phyloP scores from a whole-genome alignment of 2,797 vertebrate genomes.

The Geotrypetes seraphini region DNA sequence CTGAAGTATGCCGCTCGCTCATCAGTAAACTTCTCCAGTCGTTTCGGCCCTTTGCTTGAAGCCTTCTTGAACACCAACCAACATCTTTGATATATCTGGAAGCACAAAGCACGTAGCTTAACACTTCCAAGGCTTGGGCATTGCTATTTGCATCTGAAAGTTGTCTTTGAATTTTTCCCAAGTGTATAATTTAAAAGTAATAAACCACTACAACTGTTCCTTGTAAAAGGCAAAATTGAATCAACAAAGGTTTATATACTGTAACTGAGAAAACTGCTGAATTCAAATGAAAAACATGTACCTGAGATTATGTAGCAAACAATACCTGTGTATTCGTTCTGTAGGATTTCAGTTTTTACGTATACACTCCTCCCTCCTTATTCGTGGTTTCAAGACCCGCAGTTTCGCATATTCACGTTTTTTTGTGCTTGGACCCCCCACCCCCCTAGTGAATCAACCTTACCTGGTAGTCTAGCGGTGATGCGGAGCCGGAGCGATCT shows the following conservation, averaged over 20 bases:
- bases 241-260: not conserved
- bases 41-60: conserved; percentile 69
- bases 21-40: conserved; percentile 72
- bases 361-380: no score
- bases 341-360: no score
- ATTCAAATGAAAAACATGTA: no score
- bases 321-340: no score
- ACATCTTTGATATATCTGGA: conserved; percentile 69
- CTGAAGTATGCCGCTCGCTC: conserved; percentile 69
- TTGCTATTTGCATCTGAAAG: not conserved
- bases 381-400: no score
- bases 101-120: conserved; percentile 19
- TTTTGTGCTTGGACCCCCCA: no score
- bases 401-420: no score
- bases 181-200: not conserved
- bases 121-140: not conserved
- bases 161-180: not conserved
- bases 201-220: not conserved
- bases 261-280: no score
- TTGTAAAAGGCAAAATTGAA: conserved; percentile 4
- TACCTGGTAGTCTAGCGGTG: no score
- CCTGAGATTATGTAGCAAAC: no score
- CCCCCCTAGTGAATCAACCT: no score
- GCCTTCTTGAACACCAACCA: conserved; percentile 74
- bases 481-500: no score